phyloP scores from a whole-genome alignment of 2,113 vertebrate genomes.

The Phaetusa simplex region DNA sequence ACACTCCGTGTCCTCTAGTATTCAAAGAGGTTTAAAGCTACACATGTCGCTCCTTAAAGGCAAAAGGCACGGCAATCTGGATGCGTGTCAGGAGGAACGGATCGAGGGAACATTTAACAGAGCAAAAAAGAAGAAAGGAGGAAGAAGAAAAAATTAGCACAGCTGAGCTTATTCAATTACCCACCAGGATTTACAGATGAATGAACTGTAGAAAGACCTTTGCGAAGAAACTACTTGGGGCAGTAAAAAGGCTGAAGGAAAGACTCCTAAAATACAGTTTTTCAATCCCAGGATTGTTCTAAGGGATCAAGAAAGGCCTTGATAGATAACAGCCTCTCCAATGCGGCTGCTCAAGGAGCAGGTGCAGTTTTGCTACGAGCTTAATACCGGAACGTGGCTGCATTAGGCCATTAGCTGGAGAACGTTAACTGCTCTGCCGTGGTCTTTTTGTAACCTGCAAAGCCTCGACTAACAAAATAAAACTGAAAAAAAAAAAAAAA shows the following conservation, averaged over 20 bases:
- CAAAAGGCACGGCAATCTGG: neutral
- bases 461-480: neutral
- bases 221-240: neutral
- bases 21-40: neutral
- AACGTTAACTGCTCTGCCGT: neutral
- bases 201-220: conserved; percentile 11
- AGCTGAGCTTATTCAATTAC: conserved; percentile 9
- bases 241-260: neutral
- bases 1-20: neutral
- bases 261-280: conserved; percentile 1
- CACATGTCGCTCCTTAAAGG: neutral
- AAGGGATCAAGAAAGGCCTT: conserved; percentile 24
- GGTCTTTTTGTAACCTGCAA: neutral
- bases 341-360: neutral
- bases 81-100: neutral
- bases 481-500: neutral
- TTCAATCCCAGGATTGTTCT: conserved; percentile 33
- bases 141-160: neutral
- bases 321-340: neutral
- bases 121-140: neutral
- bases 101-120: conserved; percentile 19
- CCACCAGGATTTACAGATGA: conserved; percentile 26
- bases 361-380: neutral
- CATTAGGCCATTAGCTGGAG: neutral
- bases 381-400: neutral